These are phyloP conservation scores for Dasyornis broadbenti DNA, from an alignment of 2,113 vertebrate species.

Conservation along the genomic window DNA sequence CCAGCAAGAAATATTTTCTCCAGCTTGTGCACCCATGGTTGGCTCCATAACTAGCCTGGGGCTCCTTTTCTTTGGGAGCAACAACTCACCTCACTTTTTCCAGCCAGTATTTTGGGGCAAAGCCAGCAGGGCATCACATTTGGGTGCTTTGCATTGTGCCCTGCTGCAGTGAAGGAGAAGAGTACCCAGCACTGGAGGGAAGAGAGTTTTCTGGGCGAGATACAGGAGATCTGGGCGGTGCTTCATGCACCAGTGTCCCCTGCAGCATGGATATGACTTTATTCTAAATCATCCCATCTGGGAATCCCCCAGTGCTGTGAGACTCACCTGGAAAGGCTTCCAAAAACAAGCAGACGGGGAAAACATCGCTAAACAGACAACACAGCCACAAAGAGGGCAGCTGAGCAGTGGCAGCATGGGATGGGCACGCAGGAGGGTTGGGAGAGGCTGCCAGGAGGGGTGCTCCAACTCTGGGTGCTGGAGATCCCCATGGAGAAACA, in stretches of 20 bases:
- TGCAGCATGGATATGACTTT: background rate
- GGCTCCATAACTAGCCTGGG: background rate
- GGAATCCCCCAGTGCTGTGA: background rate
- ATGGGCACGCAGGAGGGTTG: background rate
- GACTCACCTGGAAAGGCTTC: background rate
- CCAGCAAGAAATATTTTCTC: background rate
- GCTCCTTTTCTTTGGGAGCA: background rate
- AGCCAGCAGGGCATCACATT: background rate
- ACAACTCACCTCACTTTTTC: background rate
- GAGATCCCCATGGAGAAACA: background rate
- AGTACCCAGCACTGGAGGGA: background rate
- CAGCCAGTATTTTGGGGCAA: background rate
- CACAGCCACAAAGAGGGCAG: background rate
- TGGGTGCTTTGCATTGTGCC: background rate
- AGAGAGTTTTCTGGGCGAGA: background rate
- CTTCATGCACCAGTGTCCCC: background rate
- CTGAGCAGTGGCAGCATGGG: background rate
- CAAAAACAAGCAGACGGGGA: background rate
- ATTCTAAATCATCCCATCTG: background rate
- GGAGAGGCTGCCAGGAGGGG: background rate
- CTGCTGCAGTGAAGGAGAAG: background rate
- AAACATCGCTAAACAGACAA: background rate
- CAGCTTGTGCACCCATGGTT: accelerated
- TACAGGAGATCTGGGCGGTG: background rate
- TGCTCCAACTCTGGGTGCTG: background rate